These are phyloP conservation scores for Neomorphus geoffroyi DNA, from an alignment of 2,797 vertebrate species.

Conservation along the genomic window DNA sequence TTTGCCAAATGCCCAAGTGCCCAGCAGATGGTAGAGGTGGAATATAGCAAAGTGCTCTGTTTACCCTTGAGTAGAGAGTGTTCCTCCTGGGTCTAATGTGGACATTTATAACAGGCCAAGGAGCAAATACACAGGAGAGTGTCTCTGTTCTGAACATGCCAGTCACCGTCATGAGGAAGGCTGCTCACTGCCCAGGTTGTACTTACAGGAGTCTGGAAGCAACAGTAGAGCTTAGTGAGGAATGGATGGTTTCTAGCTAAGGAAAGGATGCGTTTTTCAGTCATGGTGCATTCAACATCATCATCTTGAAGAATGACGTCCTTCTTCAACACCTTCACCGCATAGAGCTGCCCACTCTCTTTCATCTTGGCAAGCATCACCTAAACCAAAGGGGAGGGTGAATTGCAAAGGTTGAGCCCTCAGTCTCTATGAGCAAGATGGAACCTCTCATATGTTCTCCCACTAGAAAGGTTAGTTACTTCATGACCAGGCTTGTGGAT, in stretches of 20 bases:
- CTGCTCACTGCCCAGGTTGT: neutral
- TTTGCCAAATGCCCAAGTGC: neutral
- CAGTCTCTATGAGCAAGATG: neutral
- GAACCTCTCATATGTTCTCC: neutral
- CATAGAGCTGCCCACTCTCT: conserved; percentile 85
- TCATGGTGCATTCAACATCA: conserved; percentile 98
- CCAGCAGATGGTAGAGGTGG: neutral
- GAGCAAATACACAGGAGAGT: neutral
- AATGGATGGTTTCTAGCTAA: conserved; percentile 92
- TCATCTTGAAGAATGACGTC: conserved; percentile 98
- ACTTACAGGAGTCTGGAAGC: conserved; percentile 93
- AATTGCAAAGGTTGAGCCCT: neutral
- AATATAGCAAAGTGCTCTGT: neutral
- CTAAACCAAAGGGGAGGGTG: conserved; percentile 66
- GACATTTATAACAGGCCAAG: neutral
- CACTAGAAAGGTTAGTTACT: neutral
- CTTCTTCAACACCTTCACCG: conserved; percentile 96
- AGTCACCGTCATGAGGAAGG: neutral
- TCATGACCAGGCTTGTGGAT: neutral
- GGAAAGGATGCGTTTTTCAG: conserved; percentile 93
- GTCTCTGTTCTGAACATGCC: neutral
- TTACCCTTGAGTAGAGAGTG: neutral
- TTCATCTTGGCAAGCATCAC: conserved; percentile 94
- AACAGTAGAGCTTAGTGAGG: conserved; percentile 96
- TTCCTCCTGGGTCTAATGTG: neutral